phyloP scores from a whole-genome alignment of 2,888 invertebrate species.

The Drosophila paranaensis region DNA sequence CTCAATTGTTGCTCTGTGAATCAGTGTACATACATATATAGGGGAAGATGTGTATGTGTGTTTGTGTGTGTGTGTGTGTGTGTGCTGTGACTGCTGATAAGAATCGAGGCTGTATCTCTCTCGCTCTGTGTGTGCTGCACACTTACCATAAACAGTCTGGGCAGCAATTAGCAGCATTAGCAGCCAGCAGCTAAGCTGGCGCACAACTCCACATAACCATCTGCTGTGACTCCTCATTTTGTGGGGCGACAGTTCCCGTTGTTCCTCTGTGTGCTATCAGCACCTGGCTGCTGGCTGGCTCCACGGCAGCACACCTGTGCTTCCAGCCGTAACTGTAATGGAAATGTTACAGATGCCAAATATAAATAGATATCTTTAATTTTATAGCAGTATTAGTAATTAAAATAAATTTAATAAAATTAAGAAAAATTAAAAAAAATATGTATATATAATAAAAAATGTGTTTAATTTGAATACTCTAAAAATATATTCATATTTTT shows the following conservation, averaged over 20 bases:
- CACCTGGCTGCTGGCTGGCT: conserved; percentile 6
- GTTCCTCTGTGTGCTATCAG: conserved; percentile 23
- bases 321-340: conserved; percentile 22
- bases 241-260: conserved; percentile 22
- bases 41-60: conserved; percentile 9
- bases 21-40: conserved; percentile 8
- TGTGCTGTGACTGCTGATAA: conserved; percentile 42
- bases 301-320: conserved; percentile 11
- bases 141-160: conserved; percentile 75
- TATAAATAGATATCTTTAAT: too few relatives aligned
- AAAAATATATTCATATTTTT: too few relatives aligned
- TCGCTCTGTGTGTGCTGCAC: conserved; percentile 7
- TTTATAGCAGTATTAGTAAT: too few relatives aligned
- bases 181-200: conserved; percentile 55
- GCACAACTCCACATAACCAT: conserved; percentile 37
- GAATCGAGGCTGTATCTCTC: conserved; percentile 14
- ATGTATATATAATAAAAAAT: too few relatives aligned
- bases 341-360: conserved; percentile 6
- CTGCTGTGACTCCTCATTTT: conserved; percentile 40
- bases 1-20: conserved; percentile 44
- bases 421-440: too few relatives aligned
- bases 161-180: conserved; percentile 75
- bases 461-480: too few relatives aligned
- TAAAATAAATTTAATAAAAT: too few relatives aligned
- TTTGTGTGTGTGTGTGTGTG: too few relatives aligned